A percentile compares a stretch with the other conserved stretches of the same genome.
Evolutionary conservation across 92 coral and sea anemone species (phyloP).

Genomic region (Montipora capitata): DNA sequence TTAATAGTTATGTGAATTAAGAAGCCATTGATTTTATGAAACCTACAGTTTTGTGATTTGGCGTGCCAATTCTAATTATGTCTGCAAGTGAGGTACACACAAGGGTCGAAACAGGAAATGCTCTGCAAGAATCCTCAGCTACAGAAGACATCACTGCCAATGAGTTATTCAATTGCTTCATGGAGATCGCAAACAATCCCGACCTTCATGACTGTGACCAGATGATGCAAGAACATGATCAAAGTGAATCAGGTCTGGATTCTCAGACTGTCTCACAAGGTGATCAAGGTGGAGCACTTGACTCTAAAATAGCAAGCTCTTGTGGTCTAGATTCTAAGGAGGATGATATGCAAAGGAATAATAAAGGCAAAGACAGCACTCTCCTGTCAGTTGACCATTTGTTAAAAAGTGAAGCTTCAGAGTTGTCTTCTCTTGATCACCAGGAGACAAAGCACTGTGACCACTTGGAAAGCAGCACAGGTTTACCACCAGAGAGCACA

Average conservation of each 20-base stretch:
- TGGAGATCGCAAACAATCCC: conserved; percentile 87
- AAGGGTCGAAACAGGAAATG: neutral
- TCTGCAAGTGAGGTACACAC: conserved; percentile 6
- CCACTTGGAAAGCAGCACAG: conserved; percentile 9
- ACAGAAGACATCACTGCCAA: conserved; percentile 62
- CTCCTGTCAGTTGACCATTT: neutral
- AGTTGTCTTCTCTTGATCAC: neutral
- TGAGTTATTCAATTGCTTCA: conserved; percentile 91
- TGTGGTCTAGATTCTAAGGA: neutral
- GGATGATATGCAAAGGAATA: neutral
- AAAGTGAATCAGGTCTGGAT: conserved; percentile 6
- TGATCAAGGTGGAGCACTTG: neutral
- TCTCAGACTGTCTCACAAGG: neutral
- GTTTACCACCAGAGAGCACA: neutral
- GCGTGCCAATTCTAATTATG: neutral
- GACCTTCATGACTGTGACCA: conserved; percentile 41
- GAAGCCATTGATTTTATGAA: too few species aligned
- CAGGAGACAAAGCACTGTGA: neutral
- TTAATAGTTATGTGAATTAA: too few species aligned
- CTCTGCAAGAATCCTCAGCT: neutral
- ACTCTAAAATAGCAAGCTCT: neutral
- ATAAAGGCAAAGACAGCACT: neutral
- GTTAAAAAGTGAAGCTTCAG: neutral
- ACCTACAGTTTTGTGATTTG: conserved; percentile 1
- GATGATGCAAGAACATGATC: conserved; percentile 3